These are phyloP conservation scores for Leucoraja ocellata DNA, from an alignment of 2,797 vertebrate genomes.

Conservation along the genomic window DNA sequence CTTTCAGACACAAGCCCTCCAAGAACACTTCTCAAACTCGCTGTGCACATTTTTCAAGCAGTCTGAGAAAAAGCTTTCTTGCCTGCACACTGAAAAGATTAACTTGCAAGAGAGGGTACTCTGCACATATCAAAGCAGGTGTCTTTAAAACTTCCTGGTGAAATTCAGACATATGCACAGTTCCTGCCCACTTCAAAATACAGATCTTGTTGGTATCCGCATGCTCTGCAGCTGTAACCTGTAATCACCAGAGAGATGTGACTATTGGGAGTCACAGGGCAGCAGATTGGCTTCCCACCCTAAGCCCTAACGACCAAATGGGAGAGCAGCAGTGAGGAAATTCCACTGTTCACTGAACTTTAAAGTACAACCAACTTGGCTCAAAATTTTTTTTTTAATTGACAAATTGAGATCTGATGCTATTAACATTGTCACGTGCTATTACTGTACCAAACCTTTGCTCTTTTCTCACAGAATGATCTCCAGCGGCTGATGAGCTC, in stretches of 20 bases:
- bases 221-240: not conserved
- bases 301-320: not conserved
- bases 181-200: not conserved
- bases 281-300: not conserved
- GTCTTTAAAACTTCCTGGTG: not conserved
- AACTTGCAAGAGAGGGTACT: not conserved
- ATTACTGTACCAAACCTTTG: not conserved
- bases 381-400: not conserved
- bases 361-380: not conserved
- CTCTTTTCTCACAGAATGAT: slow-evolving; percentile 65
- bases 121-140: not conserved
- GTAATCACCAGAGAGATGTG: not conserved
- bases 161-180: not conserved
- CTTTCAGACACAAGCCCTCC: not conserved
- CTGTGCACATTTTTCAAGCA: not conserved
- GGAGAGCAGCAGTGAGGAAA: not conserved
- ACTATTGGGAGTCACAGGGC: not conserved
- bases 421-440: not conserved
- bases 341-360: not conserved
- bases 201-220: not conserved
- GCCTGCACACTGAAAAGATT: not conserved
- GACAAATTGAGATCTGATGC: not conserved
- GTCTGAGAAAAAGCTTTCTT: not conserved
- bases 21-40: not conserved
- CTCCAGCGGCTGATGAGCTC: slow-evolving; percentile 91